Evolutionary conservation across 2,113 vertebrate species (phyloP).

Genomic region (Benthochromis sp.): DNA sequence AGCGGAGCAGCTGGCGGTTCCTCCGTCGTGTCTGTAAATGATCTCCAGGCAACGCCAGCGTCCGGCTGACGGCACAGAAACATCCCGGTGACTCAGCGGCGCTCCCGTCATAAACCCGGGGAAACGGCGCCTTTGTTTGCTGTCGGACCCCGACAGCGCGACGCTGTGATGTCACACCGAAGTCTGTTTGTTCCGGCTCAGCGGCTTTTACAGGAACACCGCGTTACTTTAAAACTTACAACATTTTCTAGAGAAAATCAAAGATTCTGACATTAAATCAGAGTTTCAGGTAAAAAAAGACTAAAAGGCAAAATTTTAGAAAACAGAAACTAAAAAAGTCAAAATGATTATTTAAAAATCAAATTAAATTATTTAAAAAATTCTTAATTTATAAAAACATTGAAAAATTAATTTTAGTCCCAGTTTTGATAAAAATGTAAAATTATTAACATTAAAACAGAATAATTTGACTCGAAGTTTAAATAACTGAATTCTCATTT

Average conservation of each 20-base stretch:
- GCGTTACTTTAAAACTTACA: not conserved
- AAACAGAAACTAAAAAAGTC: not conserved
- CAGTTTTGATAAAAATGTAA: not conserved
- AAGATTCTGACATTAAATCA: not conserved
- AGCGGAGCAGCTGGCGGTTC: not conserved
- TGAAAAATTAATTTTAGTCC: not conserved
- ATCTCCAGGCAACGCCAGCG: slow-evolving; percentile 3
- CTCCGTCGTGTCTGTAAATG: not conserved
- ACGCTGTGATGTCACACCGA: not conserved
- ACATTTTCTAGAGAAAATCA: not conserved
- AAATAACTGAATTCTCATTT: not conserved
- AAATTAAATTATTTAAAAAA: not conserved
- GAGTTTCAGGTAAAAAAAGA: not conserved
- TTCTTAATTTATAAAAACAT: not conserved
- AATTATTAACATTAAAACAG: not conserved
- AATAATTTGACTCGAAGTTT: not conserved
- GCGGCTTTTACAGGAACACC: not conserved
- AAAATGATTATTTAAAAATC: not conserved
- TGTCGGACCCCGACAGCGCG: not conserved
- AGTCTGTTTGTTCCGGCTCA: not conserved
- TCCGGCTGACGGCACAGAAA: not conserved
- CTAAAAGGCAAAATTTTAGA: not conserved
- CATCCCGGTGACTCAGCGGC: not conserved
- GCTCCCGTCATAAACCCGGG: not conserved
- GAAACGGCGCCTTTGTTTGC: not conserved